Percentiles rank a stretch among this genome's conserved stretches.
Conservation (phyloP, 2,113 vertebrate species). For the Chaetura pelagica region DNA sequence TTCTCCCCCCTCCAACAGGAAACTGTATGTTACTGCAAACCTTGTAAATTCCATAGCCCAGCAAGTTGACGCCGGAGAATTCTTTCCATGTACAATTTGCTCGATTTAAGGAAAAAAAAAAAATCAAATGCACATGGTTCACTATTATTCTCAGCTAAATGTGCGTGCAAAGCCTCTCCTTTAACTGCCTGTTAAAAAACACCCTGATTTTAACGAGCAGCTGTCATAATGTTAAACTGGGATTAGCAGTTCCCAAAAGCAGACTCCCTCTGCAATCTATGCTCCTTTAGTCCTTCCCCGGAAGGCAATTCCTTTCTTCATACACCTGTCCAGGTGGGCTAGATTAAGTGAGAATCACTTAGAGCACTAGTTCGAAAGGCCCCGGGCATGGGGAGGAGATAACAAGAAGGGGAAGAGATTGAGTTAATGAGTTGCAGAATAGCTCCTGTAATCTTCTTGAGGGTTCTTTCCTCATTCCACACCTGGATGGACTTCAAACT, state of each 20-base stretch:
- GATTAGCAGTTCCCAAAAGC: conserved; percentile 61
- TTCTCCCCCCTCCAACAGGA: conserved; percentile 19
- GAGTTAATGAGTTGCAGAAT: conserved; percentile 71
- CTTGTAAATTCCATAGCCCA: conserved; percentile 47
- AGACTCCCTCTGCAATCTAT: conserved; percentile 1
- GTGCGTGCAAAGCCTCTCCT: conserved; percentile 52
- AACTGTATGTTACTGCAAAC: conserved; percentile 57
- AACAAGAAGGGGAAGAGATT: conserved; percentile 61
- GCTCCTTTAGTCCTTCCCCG: conserved; percentile 21
- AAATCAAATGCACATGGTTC: conserved; percentile 65
- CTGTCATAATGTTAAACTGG: conserved; percentile 51
- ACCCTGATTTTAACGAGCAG: conserved; percentile 56
- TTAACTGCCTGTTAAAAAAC: conserved; percentile 59
- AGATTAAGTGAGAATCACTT: conserved; percentile 59
- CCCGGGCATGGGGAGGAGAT: conserved; percentile 34
- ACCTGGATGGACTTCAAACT: conserved; percentile 72
- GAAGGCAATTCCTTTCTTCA: conserved; percentile 57
- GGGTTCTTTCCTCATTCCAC: conserved; percentile 65
- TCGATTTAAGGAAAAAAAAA: conserved; percentile 41
- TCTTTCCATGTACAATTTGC: conserved; percentile 48
- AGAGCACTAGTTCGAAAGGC: not conserved
- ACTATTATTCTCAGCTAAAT: conserved; percentile 49
- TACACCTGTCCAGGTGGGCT: conserved; percentile 59
- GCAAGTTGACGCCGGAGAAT: conserved; percentile 62
- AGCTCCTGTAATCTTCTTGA: conserved; percentile 71